Evolutionary conservation across 2,113 vertebrate species (phyloP).

Genomic region (Dolichotis patagonum): DNA sequence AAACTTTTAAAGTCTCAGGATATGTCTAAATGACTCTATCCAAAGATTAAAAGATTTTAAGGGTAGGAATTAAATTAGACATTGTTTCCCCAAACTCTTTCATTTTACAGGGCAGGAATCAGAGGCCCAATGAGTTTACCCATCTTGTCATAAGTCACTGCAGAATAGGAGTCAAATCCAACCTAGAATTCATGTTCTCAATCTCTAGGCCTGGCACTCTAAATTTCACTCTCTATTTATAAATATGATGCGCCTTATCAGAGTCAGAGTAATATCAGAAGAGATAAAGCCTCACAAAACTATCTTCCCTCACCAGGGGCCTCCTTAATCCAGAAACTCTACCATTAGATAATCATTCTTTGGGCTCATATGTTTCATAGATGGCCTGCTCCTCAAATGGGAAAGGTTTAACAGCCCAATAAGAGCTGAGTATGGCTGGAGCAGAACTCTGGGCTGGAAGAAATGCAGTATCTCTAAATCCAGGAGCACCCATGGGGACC

Average conservation of each 20-base stretch:
- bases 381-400: background rate
- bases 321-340: background rate
- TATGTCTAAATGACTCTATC: background rate
- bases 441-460: background rate
- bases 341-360: background rate
- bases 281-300: background rate
- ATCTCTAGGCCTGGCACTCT: rapidly evolving
- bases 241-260: rapidly evolving
- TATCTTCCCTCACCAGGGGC: background rate
- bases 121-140: background rate
- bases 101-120: background rate
- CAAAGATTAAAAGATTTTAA: background rate
- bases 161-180: too few species aligned
- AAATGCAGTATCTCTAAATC: background rate
- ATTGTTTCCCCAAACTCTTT: background rate
- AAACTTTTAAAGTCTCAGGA: background rate
- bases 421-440: rapidly evolving
- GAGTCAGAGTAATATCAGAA: background rate
- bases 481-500: background rate
- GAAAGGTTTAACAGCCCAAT: too few species aligned
- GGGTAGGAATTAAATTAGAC: background rate
- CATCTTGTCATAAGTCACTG: rapidly evolving
- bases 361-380: background rate
- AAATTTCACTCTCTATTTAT: background rate
- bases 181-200: background rate